Base-by-base conservation (phyloP, 2,888 invertebrate genomes). In the Drosophila yooni region DNA sequence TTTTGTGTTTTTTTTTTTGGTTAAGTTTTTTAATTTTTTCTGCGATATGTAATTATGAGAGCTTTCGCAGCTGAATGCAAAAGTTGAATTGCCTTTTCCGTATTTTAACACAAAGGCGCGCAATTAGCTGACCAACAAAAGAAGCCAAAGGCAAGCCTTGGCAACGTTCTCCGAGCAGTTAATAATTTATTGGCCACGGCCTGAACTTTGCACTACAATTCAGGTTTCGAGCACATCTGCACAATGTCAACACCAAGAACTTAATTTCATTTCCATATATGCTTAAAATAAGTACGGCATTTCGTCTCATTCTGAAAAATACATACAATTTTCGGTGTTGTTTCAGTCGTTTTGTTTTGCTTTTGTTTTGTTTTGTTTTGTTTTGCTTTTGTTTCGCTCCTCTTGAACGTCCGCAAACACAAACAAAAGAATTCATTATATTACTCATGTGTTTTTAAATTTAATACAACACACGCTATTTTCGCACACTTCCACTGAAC, bases 381-480 rank as follows among this genome's bases (percentile, higher is more conserved):
- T 27, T 46, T 34, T 76, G 61, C 53, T 72, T 70, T 68, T 65
- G 59, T 59, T 70, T 70, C 74, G 51, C 56, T 64, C 69, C 75
- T 66, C 59, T 54, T 62, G 57, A 54, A 60, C 64, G 61, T 51
- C 62, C 72, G 38, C 43, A 71, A 74, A 69, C 65, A 83, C 77
- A 90, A 88, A 88, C 90, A 88, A 90, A 88, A 76, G 89, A 88
- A 86, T 90, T 90, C 87, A 88, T 88, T 88, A 90, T 90, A 82
- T 79, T 76, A 71, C 89, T 74, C 80, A 68, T 86, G 89, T 90
- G 89, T 78, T 90, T 88, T 87, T 88, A 79, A 90, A 88, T 88
- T 88, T 86, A 78, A 90, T 82, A 83, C 83, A 90, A 87, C 82
- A 82, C 87, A 88, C 89, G 88, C 86, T 70, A 88, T 83, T 86